A percentile compares a stretch with the other conserved stretches of the same genome.
Evolutionary conservation across 2,888 invertebrate species (phyloP).

Genomic region (Metacarcinus magister): DNA sequence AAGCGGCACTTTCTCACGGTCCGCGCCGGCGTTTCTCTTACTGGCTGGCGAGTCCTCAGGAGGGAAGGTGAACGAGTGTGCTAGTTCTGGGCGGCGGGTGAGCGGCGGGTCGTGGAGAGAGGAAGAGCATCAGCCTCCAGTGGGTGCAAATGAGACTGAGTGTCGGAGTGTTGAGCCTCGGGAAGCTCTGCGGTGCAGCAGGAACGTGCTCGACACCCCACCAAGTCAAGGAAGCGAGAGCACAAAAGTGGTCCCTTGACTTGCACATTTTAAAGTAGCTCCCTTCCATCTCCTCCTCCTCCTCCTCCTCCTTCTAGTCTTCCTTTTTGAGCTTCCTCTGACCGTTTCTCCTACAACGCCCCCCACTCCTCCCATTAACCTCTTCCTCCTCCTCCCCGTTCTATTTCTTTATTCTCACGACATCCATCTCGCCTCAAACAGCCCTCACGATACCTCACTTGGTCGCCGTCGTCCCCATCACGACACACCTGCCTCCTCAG

Average conservation of each 20-base stretch:
- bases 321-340: background rate
- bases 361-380: background rate
- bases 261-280: constrained; percentile 10
- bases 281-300: background rate
- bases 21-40: background rate
- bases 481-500: constrained; percentile 28
- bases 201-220: constrained; percentile 45
- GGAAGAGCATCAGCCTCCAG: background rate
- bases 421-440: background rate
- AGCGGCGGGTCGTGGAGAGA: background rate
- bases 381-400: background rate
- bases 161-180: background rate
- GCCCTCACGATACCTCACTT: background rate
- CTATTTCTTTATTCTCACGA: constrained; percentile 13
- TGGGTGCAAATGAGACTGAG: background rate
- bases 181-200: background rate
- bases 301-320: background rate
- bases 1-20: background rate
- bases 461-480: background rate
- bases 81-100: background rate
- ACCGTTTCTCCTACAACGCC: background rate
- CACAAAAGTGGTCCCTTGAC: constrained; percentile 33
- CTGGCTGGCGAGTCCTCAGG: background rate
- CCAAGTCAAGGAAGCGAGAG: constrained; percentile 6
- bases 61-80: background rate